These are phyloP conservation scores for Orthosia incerta DNA, from an alignment of 2,888 invertebrate species.

Conservation along the genomic window DNA sequence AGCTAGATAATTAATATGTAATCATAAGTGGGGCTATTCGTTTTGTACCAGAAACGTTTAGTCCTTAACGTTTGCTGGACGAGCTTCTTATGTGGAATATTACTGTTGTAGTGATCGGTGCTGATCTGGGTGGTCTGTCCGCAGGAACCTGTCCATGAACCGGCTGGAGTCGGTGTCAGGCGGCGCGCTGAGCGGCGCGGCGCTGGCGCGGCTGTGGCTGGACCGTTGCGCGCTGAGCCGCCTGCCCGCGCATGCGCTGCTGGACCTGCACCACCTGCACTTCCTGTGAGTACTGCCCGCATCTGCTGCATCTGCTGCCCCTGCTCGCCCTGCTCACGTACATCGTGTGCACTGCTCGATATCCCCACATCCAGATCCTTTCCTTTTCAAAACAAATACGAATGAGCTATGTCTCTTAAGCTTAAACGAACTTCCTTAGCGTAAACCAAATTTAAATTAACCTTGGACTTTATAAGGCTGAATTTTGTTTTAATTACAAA, in stretches of 20 bases:
- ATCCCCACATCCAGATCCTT: not conserved
- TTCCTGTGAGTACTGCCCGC: slow-evolving; percentile 89
- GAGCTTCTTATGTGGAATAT: too few relatives aligned
- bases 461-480: slow-evolving; percentile 49
- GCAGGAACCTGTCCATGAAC: slow-evolving; percentile 95
- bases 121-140: slow-evolving; percentile 66
- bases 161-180: slow-evolving; percentile 93
- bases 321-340: too few relatives aligned
- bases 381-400: not conserved
- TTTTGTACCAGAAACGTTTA: too few relatives aligned
- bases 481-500: not conserved
- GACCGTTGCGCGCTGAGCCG: slow-evolving; percentile 91
- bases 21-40: too few relatives aligned
- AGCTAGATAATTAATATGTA: too few relatives aligned
- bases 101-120: too few relatives aligned
- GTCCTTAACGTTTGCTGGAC: too few relatives aligned
- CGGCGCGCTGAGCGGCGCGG: slow-evolving; percentile 91
- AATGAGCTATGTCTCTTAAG: not conserved
- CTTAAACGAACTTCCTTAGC: not conserved
- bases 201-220: slow-evolving; percentile 92
- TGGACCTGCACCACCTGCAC: slow-evolving; percentile 88
- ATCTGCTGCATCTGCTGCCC: too few relatives aligned
- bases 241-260: slow-evolving; percentile 90
- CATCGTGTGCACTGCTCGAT: not conserved
- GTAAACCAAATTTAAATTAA: slow-evolving; percentile 3